Evolutionary conservation across 2,888 invertebrate species (phyloP), one percentile per base, ranked within the genome.

Genomic region (Scaptomyza cyrtandrae): DNA sequence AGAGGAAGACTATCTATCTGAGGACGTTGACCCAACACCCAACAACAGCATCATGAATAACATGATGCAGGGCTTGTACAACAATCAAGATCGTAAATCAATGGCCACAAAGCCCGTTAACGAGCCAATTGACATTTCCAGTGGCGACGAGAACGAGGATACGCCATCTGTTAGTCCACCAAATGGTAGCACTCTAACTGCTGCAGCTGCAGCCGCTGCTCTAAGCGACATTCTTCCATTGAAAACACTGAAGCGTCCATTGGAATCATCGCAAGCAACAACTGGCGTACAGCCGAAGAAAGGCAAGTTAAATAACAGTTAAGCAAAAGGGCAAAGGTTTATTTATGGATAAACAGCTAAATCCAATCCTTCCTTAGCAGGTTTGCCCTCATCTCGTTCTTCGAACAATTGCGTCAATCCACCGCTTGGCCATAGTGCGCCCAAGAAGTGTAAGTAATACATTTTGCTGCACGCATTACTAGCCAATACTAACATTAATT

Each of bases 101-200:
- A 5, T 31, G 41, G 19, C 59, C 14, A 16, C 57, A 10, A 73
- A 80, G 19, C 50, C 73, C 3, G 72, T 78, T 44, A 86, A 80
- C 45, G 96, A 96, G 90, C 91, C 96, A 56, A 95, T 97, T 82
- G 96, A 96, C 87, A 96, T 96, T 75, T 96, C 96, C 88, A 96
- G 95, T 89, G 96, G 95, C 86, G 96, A 96, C 80, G 93, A 95
- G 48, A 94, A 94, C 76, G 94, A 94, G 61, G 93, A 93, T 67
- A 90, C 93, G 6, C 58, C 33, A 16, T 55, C 71, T 27, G 41
- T n/a, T 0, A 73, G 65, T 11, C 65, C 70, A 13, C 33, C 68
- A 14, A 84, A 83, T 57, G 86, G 63, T 11, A 24, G 50, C 24
- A 46, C n/a, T 11, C 27, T 19, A 6, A 19, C 45, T 16, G 48